Conservation (phyloP, 2,888 invertebrate species). For the Papilio protenor region DNA sequence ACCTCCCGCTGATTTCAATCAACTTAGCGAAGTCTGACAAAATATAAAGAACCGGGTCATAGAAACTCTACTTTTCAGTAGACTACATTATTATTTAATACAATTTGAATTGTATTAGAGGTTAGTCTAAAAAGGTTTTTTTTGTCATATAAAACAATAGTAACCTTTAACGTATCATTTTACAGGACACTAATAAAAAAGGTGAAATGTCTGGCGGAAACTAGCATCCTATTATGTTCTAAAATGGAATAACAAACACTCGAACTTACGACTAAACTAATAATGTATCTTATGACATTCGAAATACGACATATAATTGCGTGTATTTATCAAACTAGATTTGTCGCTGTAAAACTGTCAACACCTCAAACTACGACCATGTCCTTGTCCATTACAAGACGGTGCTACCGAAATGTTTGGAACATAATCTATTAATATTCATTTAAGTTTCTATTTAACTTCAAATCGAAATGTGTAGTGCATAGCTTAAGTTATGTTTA, state of each 20-base stretch:
- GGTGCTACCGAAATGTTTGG: constrained; percentile 26
- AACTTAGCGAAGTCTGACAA: neutral
- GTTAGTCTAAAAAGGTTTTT: too few relatives aligned
- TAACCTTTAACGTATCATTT: too few relatives aligned
- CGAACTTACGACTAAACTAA: neutral
- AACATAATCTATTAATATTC: constrained; percentile 20
- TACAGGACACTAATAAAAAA: neutral
- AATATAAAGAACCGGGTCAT: neutral
- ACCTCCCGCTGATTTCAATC: constrained; percentile 20
- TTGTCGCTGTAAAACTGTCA: constrained; percentile 28
- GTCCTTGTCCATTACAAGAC: constrained; percentile 27
- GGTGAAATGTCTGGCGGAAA: constrained; percentile 6
- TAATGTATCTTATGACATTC: constrained; percentile 4
- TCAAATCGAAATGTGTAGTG: neutral
- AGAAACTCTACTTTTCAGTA: too few relatives aligned
- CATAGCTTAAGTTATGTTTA: neutral
- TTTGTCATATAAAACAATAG: too few relatives aligned
- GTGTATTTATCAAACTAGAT: neutral
- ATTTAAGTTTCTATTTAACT: constrained; percentile 12
- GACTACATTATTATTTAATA: too few relatives aligned
- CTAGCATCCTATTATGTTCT: neutral
- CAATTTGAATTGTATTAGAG: too few relatives aligned
- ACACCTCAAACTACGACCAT: neutral
- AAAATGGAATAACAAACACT: neutral
- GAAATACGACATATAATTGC: neutral